A percentile compares a stretch with the other conserved stretches of the same genome.
Evolutionary conservation across 1,140 invertebrate genomes (phyloP).

Genomic region (Drosophila albomicans): DNA sequence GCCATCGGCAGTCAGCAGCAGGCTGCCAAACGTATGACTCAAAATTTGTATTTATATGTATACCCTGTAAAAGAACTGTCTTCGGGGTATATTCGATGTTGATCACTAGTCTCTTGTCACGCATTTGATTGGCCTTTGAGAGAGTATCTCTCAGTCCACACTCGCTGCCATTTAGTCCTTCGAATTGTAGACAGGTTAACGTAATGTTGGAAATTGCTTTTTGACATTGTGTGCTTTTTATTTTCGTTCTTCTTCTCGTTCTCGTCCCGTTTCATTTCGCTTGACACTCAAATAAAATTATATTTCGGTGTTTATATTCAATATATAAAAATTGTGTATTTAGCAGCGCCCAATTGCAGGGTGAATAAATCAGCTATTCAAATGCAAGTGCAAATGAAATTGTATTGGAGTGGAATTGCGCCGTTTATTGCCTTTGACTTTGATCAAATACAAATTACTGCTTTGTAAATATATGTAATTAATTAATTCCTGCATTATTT

Average conservation of each 20-base stretch:
- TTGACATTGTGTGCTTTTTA: constrained; percentile 58
- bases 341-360: constrained; percentile 34
- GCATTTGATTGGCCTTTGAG: not conserved
- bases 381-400: constrained; percentile 2
- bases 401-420: constrained; percentile 7
- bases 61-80: constrained; percentile 3
- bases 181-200: constrained; percentile 2
- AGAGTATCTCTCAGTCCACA: not conserved
- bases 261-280: constrained; percentile 58
- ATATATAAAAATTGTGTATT: constrained; percentile 24
- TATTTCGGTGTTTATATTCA: constrained; percentile 29
- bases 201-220: constrained; percentile 59
- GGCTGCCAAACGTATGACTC: constrained; percentile 27
- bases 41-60: constrained; percentile 20
- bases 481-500: constrained; percentile 32
- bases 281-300: constrained; percentile 39
- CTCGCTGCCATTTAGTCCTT: not conserved
- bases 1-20: constrained; percentile 11
- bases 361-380: constrained; percentile 29
- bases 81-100: not conserved
- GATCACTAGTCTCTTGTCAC: not conserved
- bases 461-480: constrained; percentile 15
- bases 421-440: constrained; percentile 29
- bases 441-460: constrained; percentile 37
- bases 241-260: constrained; percentile 32